Evolutionary conservation across 2,113 vertebrate genomes (phyloP), one percentile per base, ranked within the genome.

Genomic region (Dipodomys merriami): DNA sequence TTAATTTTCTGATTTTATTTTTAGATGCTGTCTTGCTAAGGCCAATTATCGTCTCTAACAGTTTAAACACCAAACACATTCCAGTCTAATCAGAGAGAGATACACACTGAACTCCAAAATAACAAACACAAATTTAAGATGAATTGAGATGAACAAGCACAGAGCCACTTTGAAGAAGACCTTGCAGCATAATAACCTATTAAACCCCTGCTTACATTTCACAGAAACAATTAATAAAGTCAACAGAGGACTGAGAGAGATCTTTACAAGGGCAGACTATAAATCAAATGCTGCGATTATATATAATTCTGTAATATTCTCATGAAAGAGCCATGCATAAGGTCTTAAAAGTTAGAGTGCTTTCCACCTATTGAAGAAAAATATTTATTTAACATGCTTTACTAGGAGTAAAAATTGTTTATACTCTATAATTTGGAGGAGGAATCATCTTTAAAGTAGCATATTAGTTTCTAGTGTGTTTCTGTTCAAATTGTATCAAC

Each of bases 141-240:
- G 90, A 95, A 95, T 85, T 90, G 68, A 95, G 83, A 94, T 94
- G 95, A 95, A 64, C 39, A 90, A 96, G 77, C 44, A 80, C 7
- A 92, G 65, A 91, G 71, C 22, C 68, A 90, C 81, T 97, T 93
- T 97, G 88, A 85, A 95, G 95, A 96, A 90, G 87, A 93, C 92
- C 79, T 94, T 95, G 71, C 83, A 82, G n/a, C 83, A 49, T 92
- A 95, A 94, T 86, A 92, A 94, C 88, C 69, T 77, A 90, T 96
- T 95, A 96, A 94, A 85, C 69, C 10, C 33, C 67, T 6, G 29
- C 60, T 95, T 96, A 94, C 13, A 90, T 95, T 97, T 95, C 84
- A 86, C 46, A 95, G 78, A 91, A 95, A 71, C 92, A 96, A 94
- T 94, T 96, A 96, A 96, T 94, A 97, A 92, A 95, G 86, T 95